Evolutionary conservation across 2,888 invertebrate genomes (phyloP), one percentile per base, ranked within the genome.

Genomic region (Torymus texanus): DNA sequence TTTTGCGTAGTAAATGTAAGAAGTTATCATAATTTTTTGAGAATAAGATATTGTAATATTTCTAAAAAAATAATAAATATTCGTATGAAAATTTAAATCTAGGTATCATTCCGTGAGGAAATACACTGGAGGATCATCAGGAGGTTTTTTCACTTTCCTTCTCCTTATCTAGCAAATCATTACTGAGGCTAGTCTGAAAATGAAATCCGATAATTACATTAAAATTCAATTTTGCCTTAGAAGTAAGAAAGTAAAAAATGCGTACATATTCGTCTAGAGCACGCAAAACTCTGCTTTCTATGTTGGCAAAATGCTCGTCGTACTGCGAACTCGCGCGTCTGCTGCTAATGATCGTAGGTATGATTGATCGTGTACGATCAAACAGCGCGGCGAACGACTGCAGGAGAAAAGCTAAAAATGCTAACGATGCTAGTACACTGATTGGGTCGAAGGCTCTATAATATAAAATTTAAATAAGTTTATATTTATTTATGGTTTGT

Each of bases 381-480:
- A 88, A 89, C 18, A 89, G 81, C 11, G 89, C 86, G 14, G 87
- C 86, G 53, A 90, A 87, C 0, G 90, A 89, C 83, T 90, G 90
- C n/a, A 91, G 76, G n/a, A 91, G 78, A 82, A 91, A 90, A 41
- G 90, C 90, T 68, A 91, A 82, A 80, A 90, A 90, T n/a, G 90
- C 90, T 18, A 90, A 82, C 8, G 90, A 90, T 51, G 90, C 90
- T 53, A 90, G 83, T 29, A 90, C 84, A 71, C 88, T 89, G 68
- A 90, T 86, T n/a, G 90, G 90, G 82, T 90, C 90, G 75, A 90
- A 88, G 53, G 88, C 85, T 67, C 89, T 89, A 82, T 63, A 86
- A 61, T 41, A 18, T 14, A 61, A 74, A 68, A 74, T 16, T n/a
- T 13, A 13, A 29, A 67, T 24, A 50, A 11, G 58, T 13, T 56